phyloP scores from a whole-genome alignment of 1,140 invertebrate genomes.

The Diprion similis region DNA sequence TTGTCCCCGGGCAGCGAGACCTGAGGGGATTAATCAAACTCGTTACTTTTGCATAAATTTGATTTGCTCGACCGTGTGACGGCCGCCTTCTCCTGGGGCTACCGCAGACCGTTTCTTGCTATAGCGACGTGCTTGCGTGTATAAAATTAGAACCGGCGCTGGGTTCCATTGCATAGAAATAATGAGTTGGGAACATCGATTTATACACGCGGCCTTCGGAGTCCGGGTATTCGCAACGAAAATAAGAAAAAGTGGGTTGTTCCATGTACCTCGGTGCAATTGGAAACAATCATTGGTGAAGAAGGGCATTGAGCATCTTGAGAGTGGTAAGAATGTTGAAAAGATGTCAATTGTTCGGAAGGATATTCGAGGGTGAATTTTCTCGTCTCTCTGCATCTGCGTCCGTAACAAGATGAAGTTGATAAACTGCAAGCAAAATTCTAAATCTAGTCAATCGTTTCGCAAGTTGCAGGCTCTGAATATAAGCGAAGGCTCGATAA shows the following conservation, averaged over 20 bases:
- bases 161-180: constrained; percentile 58
- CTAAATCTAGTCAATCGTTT: neutral
- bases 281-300: neutral
- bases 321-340: neutral
- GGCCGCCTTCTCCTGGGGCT: constrained; percentile 1
- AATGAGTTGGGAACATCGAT: constrained; percentile 62
- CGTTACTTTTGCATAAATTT: neutral
- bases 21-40: too few relatives aligned
- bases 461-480: neutral
- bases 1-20: too few relatives aligned
- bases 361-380: neutral
- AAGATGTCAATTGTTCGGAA: neutral
- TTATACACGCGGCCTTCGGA: constrained; percentile 13
- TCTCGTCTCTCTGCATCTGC: neutral
- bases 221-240: too few relatives aligned
- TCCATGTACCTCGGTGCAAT: neutral
- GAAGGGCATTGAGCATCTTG: neutral
- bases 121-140: neutral
- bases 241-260: neutral
- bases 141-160: constrained; percentile 31
- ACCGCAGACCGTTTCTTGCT: neutral
- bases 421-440: neutral
- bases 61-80: neutral
- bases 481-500: neutral
- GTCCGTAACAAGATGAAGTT: neutral